A percentile compares a stretch with the other conserved stretches of the same genome.
Evolutionary conservation across 2,113 vertebrate genomes (phyloP).

Genomic region (Acinonyx jubatus): DNA sequence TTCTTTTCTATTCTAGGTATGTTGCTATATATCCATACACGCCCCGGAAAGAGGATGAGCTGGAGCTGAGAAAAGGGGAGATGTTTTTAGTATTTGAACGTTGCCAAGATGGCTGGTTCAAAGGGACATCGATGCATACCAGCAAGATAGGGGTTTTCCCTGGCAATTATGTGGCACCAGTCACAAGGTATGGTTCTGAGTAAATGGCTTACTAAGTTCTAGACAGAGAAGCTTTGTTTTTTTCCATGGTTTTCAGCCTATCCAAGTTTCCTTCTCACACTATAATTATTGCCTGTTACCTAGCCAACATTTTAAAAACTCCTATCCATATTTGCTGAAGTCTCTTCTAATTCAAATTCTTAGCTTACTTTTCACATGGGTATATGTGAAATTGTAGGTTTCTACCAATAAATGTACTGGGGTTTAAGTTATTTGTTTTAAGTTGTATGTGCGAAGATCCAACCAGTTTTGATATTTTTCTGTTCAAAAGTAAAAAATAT

Average conservation of each 20-base stretch:
- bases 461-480: constrained; percentile 37
- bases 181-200: constrained; percentile 89
- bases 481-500: constrained; percentile 7
- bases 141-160: constrained; percentile 98
- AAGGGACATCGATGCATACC: constrained; percentile 98
- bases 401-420: neutral
- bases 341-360: constrained; percentile 42
- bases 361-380: constrained; percentile 25
- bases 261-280: neutral
- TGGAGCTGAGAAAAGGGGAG: constrained; percentile 97
- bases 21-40: constrained; percentile 96
- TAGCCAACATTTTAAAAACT: constrained; percentile 21
- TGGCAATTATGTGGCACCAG: constrained; percentile 98
- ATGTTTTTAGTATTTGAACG: constrained; percentile 98
- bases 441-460: neutral
- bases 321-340: neutral
- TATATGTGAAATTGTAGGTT: constrained; percentile 43
- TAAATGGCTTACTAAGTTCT: neutral
- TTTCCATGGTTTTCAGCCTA: neutral
- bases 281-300: constrained; percentile 32
- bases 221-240: constrained; percentile 40
- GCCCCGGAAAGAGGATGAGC: constrained; percentile 97
- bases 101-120: constrained; percentile 99
- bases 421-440: constrained; percentile 41
- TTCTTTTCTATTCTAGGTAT: constrained; percentile 83